Evolutionary conservation across 2,888 invertebrate genomes (phyloP), one percentile per base, ranked within the genome.

Genomic region (Achlya flavicornis): DNA sequence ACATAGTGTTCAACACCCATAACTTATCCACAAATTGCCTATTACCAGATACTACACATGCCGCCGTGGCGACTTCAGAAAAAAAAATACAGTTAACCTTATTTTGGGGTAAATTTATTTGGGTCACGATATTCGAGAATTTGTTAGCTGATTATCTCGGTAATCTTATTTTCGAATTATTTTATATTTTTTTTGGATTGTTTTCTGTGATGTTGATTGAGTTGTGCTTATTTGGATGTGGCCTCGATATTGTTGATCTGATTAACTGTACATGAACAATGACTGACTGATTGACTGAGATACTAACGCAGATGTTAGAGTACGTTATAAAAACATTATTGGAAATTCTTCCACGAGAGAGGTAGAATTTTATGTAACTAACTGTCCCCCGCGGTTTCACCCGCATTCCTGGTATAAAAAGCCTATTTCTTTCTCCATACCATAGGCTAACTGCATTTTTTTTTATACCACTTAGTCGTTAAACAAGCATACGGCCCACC

Each of bases 11-110:
- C 80, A 85, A 80, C 74, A 74, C 78, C 76, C 83, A 86, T 88
- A 87, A 86, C 78, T 88, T 86, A 87, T 84, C 83, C 81, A 78
- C 81, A 75, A 86, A 89, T 86, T 75, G 85, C 77, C 85, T 83
- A 84, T 88, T 86, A 86, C 77, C 81, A 78, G 77, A 78, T 77
- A 73, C 72, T 70, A 75, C 75, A 76, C 77, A 76, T 76, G 74
- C 26, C 26, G 70, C 68, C 63, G 70, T 66, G 67, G 75, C 75
- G 75, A 79, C 70, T 78, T 70, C 75, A 73, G 77, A 79, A 82
- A 78, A 85, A 85, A 83, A 81, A 14, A 79, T 78, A 79, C 79
- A 76, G 85, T 87, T 88, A 88, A 90, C 89, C 87, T 80, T 83
- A 41, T 41, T 85, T 86, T 73, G 62, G 16, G 71, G 61, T 70